Evolutionary conservation across 2,113 vertebrate genomes (phyloP).

Genomic region (Noctilio leporinus): DNA sequence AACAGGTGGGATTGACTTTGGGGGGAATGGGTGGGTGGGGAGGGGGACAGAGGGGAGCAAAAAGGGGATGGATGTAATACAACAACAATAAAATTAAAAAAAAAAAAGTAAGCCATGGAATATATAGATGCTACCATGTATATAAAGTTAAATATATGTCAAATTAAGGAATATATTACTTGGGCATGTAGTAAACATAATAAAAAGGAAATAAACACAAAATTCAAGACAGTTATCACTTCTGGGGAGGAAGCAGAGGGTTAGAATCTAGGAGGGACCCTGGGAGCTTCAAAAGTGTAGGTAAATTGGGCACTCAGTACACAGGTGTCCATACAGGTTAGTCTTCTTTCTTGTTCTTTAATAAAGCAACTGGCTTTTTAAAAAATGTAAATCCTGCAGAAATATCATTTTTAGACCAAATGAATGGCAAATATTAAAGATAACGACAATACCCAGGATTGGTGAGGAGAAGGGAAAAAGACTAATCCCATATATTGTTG

Average conservation of each 20-base stretch:
- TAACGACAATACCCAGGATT: not conserved
- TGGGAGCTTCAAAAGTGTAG: not conserved
- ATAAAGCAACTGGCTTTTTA: not conserved
- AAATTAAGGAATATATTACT: not conserved
- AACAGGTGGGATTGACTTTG: too few species aligned
- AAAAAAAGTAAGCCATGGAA: not conserved
- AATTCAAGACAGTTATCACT: not conserved
- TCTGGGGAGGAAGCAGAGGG: not conserved
- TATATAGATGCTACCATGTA: not conserved
- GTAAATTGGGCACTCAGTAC: not conserved
- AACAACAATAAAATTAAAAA: too few species aligned
- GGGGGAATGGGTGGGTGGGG: too few species aligned
- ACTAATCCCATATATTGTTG: not conserved
- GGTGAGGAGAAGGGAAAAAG: not conserved
- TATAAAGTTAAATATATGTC: not conserved
- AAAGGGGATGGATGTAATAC: too few species aligned
- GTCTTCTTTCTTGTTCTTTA: not conserved
- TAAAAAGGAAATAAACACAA: not conserved
- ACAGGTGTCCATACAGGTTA: not conserved
- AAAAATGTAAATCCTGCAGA: not conserved
- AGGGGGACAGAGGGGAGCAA: too few species aligned
- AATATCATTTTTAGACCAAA: not conserved
- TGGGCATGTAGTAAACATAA: not conserved
- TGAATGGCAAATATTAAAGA: conserved; percentile 5
- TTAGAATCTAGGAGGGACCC: not conserved